Conservation (phyloP, 2,888 invertebrate species). For the Eilema griseolum region DNA sequence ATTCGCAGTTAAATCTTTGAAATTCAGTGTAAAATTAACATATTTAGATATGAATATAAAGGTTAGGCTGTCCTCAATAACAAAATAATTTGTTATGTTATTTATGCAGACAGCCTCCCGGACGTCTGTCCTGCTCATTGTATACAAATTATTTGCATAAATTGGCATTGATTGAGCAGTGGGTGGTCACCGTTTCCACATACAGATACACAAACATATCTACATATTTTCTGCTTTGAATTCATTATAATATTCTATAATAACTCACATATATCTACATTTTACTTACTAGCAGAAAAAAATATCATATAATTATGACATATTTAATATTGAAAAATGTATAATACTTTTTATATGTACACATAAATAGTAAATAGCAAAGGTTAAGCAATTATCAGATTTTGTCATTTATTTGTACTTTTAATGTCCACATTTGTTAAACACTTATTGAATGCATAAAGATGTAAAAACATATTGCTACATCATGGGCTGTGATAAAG, state of each 20-base stretch:
- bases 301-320: neutral
- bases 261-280: neutral
- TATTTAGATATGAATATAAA: slow-evolving; percentile 26
- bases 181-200: slow-evolving; percentile 42
- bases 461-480: no score
- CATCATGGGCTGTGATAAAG: no score
- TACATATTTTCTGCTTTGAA: neutral
- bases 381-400: neutral
- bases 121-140: slow-evolving; percentile 51
- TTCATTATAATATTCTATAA: neutral
- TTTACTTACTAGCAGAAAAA: neutral
- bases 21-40: slow-evolving; percentile 12
- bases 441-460: no score
- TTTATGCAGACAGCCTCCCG: slow-evolving; percentile 50
- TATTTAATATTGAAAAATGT: neutral
- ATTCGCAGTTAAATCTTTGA: slow-evolving; percentile 12
- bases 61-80: slow-evolving; percentile 44
- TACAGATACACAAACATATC: neutral
- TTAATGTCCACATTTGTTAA: no score
- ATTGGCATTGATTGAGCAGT: slow-evolving; percentile 59
- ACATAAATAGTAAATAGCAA: neutral
- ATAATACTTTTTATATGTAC: no score
- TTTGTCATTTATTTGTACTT: neutral
- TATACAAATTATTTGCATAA: slow-evolving; percentile 64
- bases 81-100: slow-evolving; percentile 42